phyloP scores from a whole-genome alignment of 2,797 vertebrate species.

The Notoglanidium macrostoma region DNA sequence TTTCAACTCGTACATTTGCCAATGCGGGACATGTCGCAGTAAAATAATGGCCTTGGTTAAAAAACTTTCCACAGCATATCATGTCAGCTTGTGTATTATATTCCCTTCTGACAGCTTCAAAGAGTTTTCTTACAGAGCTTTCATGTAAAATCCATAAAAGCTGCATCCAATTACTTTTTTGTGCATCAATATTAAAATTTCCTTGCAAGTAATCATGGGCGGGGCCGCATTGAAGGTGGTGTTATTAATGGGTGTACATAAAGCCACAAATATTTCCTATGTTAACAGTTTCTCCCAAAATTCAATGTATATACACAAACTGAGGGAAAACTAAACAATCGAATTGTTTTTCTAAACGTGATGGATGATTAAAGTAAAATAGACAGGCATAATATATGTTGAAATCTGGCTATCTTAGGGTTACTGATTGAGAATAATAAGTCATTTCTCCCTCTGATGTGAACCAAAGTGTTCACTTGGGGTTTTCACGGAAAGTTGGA shows the following conservation, averaged over 20 bases:
- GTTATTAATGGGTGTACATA: constrained; percentile 16
- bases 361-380: neutral
- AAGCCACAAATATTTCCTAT: neutral
- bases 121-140: neutral
- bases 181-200: constrained; percentile 17
- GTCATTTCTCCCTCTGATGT: constrained; percentile 16
- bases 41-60: neutral
- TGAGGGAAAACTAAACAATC: neutral
- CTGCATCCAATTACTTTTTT: constrained; percentile 12
- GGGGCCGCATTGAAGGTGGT: neutral
- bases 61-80: constrained; percentile 19
- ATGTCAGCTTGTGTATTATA: constrained; percentile 20
- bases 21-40: neutral
- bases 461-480: constrained; percentile 18
- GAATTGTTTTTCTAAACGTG: neutral
- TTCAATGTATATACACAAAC: constrained; percentile 22
- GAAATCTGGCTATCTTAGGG: neutral
- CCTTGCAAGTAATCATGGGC: constrained; percentile 11
- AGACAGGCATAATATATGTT: constrained; percentile 1
- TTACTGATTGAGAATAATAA: constrained; percentile 15
- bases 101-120: neutral
- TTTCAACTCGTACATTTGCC: neutral
- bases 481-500: constrained; percentile 25
- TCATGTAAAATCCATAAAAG: constrained; percentile 1
- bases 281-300: constrained; percentile 31